phyloP scores from a whole-genome alignment of 2,113 vertebrate species.

The Dolichotis patagonum region DNA sequence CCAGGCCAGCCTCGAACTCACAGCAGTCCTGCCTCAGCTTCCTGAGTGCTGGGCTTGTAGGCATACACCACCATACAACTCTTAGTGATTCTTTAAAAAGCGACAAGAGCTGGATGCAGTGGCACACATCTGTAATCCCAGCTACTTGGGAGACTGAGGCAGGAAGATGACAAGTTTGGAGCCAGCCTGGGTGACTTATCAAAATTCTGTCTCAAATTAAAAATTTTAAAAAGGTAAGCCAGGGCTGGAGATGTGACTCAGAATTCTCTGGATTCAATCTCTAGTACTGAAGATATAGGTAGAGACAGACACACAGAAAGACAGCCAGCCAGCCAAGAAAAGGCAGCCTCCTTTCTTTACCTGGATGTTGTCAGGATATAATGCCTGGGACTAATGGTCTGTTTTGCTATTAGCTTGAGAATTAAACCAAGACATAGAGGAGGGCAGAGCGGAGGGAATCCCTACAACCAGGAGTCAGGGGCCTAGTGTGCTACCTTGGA shows the following conservation, averaged over 20 bases:
- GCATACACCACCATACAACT: no score
- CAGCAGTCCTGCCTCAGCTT: no score
- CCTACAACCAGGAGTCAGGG: neutral
- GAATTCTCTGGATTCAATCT: neutral
- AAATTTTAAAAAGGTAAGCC: neutral
- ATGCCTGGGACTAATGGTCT: neutral
- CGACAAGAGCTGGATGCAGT: neutral
- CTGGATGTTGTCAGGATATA: neutral
- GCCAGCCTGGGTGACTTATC: neutral
- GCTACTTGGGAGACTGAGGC: neutral
- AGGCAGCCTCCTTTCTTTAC: neutral
- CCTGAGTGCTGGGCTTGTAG: no score
- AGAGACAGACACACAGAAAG: neutral
- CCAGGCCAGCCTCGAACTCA: no score
- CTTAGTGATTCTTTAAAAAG: neutral
- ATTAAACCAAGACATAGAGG: neutral
- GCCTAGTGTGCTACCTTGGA: neutral
- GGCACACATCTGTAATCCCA: neutral
- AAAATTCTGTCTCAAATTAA: neutral
- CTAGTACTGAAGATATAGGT: neutral
- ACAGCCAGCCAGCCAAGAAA: neutral
- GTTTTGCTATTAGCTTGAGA: neutral
- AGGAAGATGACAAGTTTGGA: neutral
- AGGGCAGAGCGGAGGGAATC: neutral
- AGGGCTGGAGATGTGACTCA: neutral